A percentile compares a stretch with the other conserved stretches of the same genome.
phyloP scores from a whole-genome alignment of 2,888 invertebrate genomes.

The Oscheius sp. region DNA sequence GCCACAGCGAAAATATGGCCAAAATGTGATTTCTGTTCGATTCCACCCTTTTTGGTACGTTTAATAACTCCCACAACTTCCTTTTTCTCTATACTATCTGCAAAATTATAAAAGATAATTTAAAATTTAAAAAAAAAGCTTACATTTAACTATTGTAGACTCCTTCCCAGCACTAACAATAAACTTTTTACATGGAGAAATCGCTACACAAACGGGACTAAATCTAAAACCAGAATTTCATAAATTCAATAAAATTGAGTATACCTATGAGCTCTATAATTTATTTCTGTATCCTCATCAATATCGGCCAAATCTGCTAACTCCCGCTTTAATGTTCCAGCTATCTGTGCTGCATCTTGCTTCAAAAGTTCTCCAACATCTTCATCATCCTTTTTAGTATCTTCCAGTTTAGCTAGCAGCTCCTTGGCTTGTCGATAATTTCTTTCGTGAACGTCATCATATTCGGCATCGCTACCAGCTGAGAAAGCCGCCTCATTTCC shows the following conservation, averaged over 20 bases:
- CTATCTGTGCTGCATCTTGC: slow-evolving; percentile 50
- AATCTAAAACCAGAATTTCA: slow-evolving; percentile 34
- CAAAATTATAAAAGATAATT: slow-evolving; percentile 17
- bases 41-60: slow-evolving; percentile 45
- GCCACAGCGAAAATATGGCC: slow-evolving; percentile 61
- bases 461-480: slow-evolving; percentile 54
- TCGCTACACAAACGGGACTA: slow-evolving; percentile 52
- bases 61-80: slow-evolving; percentile 59
- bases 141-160: slow-evolving; percentile 66
- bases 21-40: slow-evolving; percentile 46
- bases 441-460: slow-evolving; percentile 59
- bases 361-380: slow-evolving; percentile 46
- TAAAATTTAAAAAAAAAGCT: background rate
- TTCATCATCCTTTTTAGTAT: slow-evolving; percentile 32
- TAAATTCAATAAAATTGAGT: background rate
- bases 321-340: slow-evolving; percentile 48
- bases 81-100: slow-evolving; percentile 52
- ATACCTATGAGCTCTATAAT: slow-evolving; percentile 56
- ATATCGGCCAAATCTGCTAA: slow-evolving; percentile 54
- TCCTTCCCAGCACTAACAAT: slow-evolving; percentile 65
- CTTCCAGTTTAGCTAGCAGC: slow-evolving; percentile 57
- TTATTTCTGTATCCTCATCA: slow-evolving; percentile 50
- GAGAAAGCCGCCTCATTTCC: slow-evolving; percentile 36
- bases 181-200: slow-evolving; percentile 56
- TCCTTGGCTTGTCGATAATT: slow-evolving; percentile 61